Percentiles rank a stretch among this genome's conserved stretches.
phyloP scores from a whole-genome alignment of 2,888 invertebrate genomes.

The Pterobdella sp. region DNA sequence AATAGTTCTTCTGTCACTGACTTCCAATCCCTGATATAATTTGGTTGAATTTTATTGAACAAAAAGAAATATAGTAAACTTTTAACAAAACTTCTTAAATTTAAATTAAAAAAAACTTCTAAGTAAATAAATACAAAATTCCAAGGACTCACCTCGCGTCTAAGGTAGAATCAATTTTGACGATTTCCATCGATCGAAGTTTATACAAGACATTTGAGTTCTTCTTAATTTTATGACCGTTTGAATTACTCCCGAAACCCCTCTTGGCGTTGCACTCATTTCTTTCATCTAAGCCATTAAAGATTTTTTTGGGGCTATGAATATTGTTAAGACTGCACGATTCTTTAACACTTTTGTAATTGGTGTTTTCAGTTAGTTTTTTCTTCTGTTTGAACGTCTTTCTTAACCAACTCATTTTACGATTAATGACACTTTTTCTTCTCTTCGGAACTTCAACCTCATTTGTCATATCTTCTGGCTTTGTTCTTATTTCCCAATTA shows the following conservation, averaged over 20 bases:
- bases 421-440: background rate
- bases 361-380: too few species aligned
- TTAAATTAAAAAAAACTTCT: background rate
- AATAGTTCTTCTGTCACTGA: constrained; percentile 63
- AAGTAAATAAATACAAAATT: too few species aligned
- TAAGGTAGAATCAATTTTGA: background rate
- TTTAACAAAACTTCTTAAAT: background rate
- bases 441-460: constrained; percentile 7
- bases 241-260: background rate
- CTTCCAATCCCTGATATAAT: background rate
- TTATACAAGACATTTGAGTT: background rate
- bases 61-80: background rate
- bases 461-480: background rate
- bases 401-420: background rate
- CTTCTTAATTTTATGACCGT: background rate
- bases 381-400: background rate
- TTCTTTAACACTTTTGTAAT: too few species aligned
- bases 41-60: background rate
- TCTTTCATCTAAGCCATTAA: background rate
- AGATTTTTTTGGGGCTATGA: too few species aligned
- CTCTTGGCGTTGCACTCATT: background rate
- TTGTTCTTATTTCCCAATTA: background rate
- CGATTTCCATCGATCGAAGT: background rate
- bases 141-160: background rate
- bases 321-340: too few species aligned